Conservation (phyloP, 1,140 invertebrate genomes). For the Listronotus oregonensis region DNA sequence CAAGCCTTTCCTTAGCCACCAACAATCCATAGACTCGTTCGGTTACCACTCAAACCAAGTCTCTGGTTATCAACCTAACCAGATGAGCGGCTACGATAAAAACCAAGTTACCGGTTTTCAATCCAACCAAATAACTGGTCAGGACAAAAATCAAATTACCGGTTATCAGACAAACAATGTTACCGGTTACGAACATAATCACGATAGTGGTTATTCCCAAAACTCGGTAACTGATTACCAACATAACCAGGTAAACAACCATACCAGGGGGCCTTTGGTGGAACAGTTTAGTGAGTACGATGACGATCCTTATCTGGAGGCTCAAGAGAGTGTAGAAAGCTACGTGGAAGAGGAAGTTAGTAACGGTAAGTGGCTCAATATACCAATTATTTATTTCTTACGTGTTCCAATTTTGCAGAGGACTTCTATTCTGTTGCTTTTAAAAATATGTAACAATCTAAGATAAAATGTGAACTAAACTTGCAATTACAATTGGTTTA, state of each 20-base stretch:
- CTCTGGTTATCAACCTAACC: conserved; percentile 2
- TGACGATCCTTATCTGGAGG: conserved; percentile 48
- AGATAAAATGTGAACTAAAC: background rate
- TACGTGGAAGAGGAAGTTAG: conserved; percentile 54
- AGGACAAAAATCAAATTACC: conserved; percentile 6
- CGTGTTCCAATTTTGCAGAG: background rate
- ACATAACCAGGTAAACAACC: conserved; percentile 20
- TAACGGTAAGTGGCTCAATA: conserved; percentile 23
- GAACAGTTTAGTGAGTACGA: conserved; percentile 37
- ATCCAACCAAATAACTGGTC: background rate
- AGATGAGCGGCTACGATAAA: conserved; percentile 16
- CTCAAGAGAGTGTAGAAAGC: conserved; percentile 58
- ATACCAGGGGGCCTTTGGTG: conserved; percentile 9
- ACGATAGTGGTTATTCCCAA: conserved; percentile 2
- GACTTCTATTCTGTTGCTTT: background rate
- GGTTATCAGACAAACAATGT: background rate
- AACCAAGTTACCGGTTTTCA: background rate
- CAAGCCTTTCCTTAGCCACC: conserved; percentile 3
- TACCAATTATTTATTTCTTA: too few relatives aligned
- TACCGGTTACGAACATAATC: background rate
- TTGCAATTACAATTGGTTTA: too few relatives aligned
- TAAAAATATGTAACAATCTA: background rate
- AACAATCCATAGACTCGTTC: conserved; percentile 22
- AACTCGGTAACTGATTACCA: background rate
- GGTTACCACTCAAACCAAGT: conserved; percentile 2